Evolutionary conservation across 2,113 vertebrate species (phyloP), one percentile per base, ranked within the genome.

Genomic region (Nerophis lumbriciformis): DNA sequence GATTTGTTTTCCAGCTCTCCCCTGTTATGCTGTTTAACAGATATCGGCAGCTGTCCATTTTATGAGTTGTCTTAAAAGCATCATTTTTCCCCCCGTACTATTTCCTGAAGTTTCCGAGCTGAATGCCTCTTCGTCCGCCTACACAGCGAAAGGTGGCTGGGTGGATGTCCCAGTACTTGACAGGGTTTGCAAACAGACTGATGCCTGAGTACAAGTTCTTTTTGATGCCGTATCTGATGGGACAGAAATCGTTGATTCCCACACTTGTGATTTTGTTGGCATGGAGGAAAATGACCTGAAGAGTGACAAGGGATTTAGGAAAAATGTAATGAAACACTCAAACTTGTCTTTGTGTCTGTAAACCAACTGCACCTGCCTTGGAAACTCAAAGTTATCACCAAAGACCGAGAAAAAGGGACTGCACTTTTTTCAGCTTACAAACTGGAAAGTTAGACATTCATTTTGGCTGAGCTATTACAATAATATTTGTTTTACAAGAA

Each of bases 201-300:
- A 99, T 98, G 53, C 93, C 94, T 0, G 89, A 93, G 76, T 95
- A 98, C 62, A 91, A 73, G 0, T 89, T 87, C 89, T 98, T 98
- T 91, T 96, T 98, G 73, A 78, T 79, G 54, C 87, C 85, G 3
- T 82, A 28, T 19, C 78, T 81, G 0, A 68, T 77, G 6, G 96
- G 93, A 15, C 97, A 99, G 90, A 99, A 98, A 71, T 98, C 97
- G 19, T 98, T 96, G 80, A 94, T 86, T 69, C 93, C 95, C 79
- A 99, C 91, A 13, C 82, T 93, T 28, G 75, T 78, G 71, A 99
- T 99, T 45, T 92, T 94, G 82, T 99, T 99, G 39, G 86, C 90
- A 63, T 98, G 96, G 53, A 99, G 94, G 80, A 92, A 97, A 56
- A 98, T 85, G n/a, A 96, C 92, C 96, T 98, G 84, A 75, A 63